Base-by-base conservation (phyloP, 2,797 vertebrate genomes). In the Sebastes glaucus region DNA sequence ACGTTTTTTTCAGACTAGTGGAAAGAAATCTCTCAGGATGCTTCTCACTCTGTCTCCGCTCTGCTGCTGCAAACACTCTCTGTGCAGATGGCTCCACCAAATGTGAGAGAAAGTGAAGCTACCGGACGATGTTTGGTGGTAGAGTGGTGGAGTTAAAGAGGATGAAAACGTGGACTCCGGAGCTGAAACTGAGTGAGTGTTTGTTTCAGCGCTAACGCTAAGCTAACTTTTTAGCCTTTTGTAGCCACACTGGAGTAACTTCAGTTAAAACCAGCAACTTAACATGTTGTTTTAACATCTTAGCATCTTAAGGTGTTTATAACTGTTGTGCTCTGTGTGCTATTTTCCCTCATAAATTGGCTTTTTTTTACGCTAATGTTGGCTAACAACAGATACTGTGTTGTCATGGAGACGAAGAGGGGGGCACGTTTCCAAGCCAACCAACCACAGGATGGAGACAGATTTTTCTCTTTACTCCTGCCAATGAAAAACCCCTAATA, bases 151-250 rank as follows among this genome's bases (percentile, higher is more conserved):
- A 32, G 56, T 64, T 85, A 7, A 75, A 81, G 59, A 85, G 85
- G 82, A 95, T 94, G 96, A 88, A 23, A 90, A 87, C 84, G 84
- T 65, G 81, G 95, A 95, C 80, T 94, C 94, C 2, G 94, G 94
- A 82, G 93, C 94, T 23, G 94, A 95, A 83, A 94, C 93, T 49
- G 93, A 93, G 96, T 96, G 88, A 95, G 95, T 95, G 79, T 78
- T 46, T 55, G 33, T 65, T 27, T 62, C 42, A 1, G 61, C 23
- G 71, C 89, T 92, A 92, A 67, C 30, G 85, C 83, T 83, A 85
- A 80, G 69, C 66, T 68, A 78, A 69, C 62, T 53, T 77, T 74
- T 73, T 28, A 56, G 35, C 25, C 14, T 49, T 25, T 25, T 30
- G 27, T 25, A 77, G 38, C 25, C 53, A 72, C 75, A 83, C 63